phyloP scores from a whole-genome alignment of 2,888 invertebrate genomes.

The Lasioglossum oenotherae region DNA sequence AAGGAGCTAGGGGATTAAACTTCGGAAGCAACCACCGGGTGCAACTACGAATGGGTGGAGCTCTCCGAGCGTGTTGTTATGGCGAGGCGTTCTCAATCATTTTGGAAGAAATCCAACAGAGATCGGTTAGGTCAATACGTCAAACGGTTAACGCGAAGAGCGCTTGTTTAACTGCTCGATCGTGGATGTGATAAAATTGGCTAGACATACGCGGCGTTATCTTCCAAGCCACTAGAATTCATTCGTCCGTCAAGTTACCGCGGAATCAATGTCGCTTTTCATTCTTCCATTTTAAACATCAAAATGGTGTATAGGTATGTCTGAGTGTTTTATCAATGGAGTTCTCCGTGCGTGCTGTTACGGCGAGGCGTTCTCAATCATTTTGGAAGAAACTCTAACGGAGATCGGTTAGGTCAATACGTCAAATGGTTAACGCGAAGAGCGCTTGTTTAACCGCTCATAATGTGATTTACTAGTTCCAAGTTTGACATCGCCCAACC shows the following conservation, averaged over 20 bases:
- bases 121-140: neutral
- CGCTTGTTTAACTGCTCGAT: neutral
- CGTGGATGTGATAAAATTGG: neutral
- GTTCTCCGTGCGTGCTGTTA: neutral
- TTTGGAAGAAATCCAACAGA: neutral
- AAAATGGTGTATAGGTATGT: too few relatives aligned
- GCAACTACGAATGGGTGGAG: conserved; percentile 20
- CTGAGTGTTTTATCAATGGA: neutral
- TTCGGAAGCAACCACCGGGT: conserved; percentile 9
- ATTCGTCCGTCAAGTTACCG: too few relatives aligned
- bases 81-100: neutral
- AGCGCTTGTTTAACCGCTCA: neutral
- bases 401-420: neutral
- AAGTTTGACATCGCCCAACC: too few relatives aligned
- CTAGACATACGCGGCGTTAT: too few relatives aligned
- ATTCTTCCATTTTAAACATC: too few relatives aligned
- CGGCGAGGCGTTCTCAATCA: neutral
- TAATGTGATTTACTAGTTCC: too few relatives aligned
- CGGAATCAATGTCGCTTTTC: too few relatives aligned
- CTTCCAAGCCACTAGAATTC: too few relatives aligned
- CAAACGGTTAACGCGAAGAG: neutral
- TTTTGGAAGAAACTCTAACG: neutral
- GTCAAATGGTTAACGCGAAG: neutral
- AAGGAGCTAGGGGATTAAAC: conserved; percentile 25
- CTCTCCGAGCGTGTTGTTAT: neutral